Evolutionary conservation across 2,113 vertebrate species (phyloP).

Genomic region (Lophius piscatorius): DNA sequence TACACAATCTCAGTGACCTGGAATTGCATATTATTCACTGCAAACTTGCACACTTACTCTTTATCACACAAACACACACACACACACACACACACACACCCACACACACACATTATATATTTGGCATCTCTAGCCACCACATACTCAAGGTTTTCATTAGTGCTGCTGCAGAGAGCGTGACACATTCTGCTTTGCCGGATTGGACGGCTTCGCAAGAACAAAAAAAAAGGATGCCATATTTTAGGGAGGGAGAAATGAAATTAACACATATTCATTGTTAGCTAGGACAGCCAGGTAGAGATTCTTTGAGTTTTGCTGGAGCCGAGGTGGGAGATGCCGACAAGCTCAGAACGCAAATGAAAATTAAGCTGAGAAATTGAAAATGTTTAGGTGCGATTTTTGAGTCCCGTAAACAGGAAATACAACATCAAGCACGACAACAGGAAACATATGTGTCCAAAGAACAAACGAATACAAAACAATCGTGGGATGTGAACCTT

Average conservation of each 20-base stretch:
- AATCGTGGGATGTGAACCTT: too few species aligned
- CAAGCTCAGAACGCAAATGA: conserved; percentile 25
- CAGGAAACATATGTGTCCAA: conserved; percentile 35
- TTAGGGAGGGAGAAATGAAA: conserved; percentile 46
- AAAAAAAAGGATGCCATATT: conserved; percentile 62
- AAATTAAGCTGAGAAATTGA: conserved; percentile 46
- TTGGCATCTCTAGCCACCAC: conserved; percentile 46
- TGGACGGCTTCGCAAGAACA: conserved; percentile 50
- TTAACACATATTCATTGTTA: conserved; percentile 45
- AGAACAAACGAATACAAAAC: conserved; percentile 17
- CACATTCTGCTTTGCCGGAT: conserved; percentile 51
- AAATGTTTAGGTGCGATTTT: conserved; percentile 30
- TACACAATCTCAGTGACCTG: conserved; percentile 38
- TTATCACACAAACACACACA: too few species aligned
- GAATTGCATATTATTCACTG: conserved; percentile 37
- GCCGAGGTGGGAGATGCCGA: conserved; percentile 10
- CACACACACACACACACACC: conserved; percentile 8
- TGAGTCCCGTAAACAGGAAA: neutral
- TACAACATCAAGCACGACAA: conserved; percentile 21
- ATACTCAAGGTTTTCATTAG: conserved; percentile 67
- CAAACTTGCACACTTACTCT: neutral
- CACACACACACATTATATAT: conserved; percentile 46
- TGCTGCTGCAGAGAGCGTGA: conserved; percentile 26
- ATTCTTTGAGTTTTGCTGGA: conserved; percentile 29
- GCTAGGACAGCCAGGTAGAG: conserved; percentile 43